These are phyloP conservation scores for Kryptopterus vitreolus DNA, from an alignment of 2,797 vertebrate genomes.

Conservation along the genomic window DNA sequence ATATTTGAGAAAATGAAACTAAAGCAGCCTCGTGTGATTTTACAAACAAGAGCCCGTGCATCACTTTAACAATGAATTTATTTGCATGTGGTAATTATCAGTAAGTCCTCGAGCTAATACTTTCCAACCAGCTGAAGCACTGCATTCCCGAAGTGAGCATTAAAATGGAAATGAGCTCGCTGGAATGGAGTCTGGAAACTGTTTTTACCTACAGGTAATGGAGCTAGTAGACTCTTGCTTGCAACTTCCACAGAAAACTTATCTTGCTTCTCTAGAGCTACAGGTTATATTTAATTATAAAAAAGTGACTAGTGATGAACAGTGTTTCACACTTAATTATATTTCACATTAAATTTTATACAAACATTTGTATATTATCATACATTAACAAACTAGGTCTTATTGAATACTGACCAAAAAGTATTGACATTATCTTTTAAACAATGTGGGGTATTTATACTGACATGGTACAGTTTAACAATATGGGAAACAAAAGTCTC, in stretches of 20 bases:
- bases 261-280: background rate
- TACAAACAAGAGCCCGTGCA: constrained; percentile 21
- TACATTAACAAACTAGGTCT: background rate
- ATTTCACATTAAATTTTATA: background rate
- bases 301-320: background rate
- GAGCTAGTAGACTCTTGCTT: constrained; percentile 12
- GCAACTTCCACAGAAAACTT: constrained; percentile 12
- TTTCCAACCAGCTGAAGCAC: constrained; percentile 44
- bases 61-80: constrained; percentile 18
- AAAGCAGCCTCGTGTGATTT: background rate
- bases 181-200: background rate
- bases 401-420: background rate
- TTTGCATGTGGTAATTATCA: constrained; percentile 35
- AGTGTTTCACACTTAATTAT: background rate
- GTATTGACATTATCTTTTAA: background rate
- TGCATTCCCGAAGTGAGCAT: constrained; percentile 39
- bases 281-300: background rate
- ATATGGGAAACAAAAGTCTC: background rate
- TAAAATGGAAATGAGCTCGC: constrained; percentile 49
- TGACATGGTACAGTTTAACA: background rate
- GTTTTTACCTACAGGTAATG: constrained; percentile 3
- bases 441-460: background rate
- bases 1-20: background rate
- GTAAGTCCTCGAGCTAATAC: constrained; percentile 29
- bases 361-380: background rate